Evolutionary conservation across 2,113 vertebrate species (phyloP), one percentile per base, ranked within the genome.

Genomic region (Vidua chalybeata): DNA sequence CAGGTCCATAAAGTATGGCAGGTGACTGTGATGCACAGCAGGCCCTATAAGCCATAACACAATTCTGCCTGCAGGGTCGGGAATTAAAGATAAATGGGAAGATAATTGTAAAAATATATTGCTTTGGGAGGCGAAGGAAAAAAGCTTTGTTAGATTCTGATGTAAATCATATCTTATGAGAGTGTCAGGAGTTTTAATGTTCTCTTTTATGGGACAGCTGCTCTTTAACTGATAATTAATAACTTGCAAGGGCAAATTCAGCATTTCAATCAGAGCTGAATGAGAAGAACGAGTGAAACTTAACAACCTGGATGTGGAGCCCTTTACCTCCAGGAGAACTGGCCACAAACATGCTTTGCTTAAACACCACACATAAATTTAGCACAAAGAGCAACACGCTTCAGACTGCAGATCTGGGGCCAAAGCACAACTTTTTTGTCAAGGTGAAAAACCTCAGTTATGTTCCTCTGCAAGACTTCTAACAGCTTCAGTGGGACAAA

Each of bases 191-290:
- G 74, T 94, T 93, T 89, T 81, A 84, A 91, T 43, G 39, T 6
- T 85, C 73, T 63, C 54, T 89, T 98, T 98, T 94, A 97, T 90
- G 74, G 84, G 92, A 92, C 79, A 97, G 86, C 79, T 95, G 92
- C 94, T 97, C 94, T 96, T 97, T 94, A 96, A 84, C 87, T 74
- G 76, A 84, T 76, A 96, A 97, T 96, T 97, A 97, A 97, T 96
- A 97, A 95, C 64, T 72, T 89, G 90, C 74, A 97, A 96, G 95
- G 91, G 93, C 75, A 96, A 95, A 97, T 81, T 93, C 55, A 91
- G 96, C 74, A 84, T 82, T 97, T 96, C 89, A 62, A 75, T 96
- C 91, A 91, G 88, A 39, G 75, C 55, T 76, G 83, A 92, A 81
- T 33, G 58, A 87, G 74, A 87, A 66, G 37, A 92, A 56, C 1